Conservation (phyloP, 2,113 vertebrate species). For the Gymnobelideus leadbeateri region DNA sequence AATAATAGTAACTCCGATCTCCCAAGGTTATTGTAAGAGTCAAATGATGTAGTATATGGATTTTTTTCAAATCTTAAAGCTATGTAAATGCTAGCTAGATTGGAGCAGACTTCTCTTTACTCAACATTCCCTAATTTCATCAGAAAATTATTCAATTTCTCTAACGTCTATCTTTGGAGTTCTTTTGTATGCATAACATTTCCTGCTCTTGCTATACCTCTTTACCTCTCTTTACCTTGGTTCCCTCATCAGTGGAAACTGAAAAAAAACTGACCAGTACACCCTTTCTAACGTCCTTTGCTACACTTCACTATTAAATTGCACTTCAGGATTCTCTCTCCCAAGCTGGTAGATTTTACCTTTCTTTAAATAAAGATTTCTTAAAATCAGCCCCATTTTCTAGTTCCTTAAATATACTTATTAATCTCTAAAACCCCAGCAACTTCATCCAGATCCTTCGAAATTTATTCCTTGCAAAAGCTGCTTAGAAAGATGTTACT, state of each 20-base stretch:
- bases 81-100: neutral
- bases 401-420: constrained; percentile 26
- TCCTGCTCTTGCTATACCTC: constrained; percentile 17
- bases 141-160: constrained; percentile 31
- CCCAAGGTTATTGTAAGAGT: neutral
- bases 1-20: neutral
- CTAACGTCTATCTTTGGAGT: constrained; percentile 2
- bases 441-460: neutral
- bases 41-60: neutral
- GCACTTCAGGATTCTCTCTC: constrained; percentile 47
- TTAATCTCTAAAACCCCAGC: constrained; percentile 27
- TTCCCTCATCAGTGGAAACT: constrained; percentile 31
- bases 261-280: neutral
- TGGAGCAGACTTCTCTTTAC: neutral
- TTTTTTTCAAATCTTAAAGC: neutral
- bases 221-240: constrained; percentile 44
- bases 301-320: constrained; percentile 24
- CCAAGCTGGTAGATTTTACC: constrained; percentile 8
- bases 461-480: constrained; percentile 24
- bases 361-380: constrained; percentile 35
- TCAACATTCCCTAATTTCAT: constrained; percentile 8
- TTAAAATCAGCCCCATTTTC: constrained; percentile 29
- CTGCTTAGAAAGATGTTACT: constrained; percentile 24
- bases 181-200: constrained; percentile 47
- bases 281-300: neutral